Conservation (phyloP, 2,113 vertebrate genomes). For the Entomyzon cyanotis region DNA sequence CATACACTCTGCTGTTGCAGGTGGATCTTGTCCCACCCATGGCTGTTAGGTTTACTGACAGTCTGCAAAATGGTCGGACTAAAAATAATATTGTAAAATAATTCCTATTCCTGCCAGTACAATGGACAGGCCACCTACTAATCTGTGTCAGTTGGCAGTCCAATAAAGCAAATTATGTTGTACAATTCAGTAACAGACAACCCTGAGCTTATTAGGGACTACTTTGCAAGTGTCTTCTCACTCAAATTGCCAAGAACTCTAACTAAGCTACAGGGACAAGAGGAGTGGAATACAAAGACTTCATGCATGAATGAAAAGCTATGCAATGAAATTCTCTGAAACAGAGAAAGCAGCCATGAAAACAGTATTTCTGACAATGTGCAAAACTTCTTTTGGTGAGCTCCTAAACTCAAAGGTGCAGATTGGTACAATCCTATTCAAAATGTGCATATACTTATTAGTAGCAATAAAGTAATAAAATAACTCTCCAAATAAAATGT, state of each 20-base stretch:
- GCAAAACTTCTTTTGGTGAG: not conserved
- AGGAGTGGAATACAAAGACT: not conserved
- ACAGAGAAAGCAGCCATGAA: not conserved
- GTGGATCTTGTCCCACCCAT: not conserved
- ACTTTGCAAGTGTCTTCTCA: not conserved
- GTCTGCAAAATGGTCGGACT: not conserved
- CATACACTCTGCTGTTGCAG: not conserved
- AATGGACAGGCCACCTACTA: not conserved
- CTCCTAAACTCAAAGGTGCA: not conserved
- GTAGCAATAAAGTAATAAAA: not conserved
- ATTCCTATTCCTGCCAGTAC: not conserved
- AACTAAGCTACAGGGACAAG: not conserved
- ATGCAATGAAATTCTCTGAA: not conserved
- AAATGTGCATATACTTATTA: not conserved
- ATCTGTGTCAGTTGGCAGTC: not conserved
- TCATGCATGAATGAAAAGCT: not conserved
- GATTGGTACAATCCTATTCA: not conserved
- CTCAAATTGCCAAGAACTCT: accelerated
- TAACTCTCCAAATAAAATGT: not conserved
- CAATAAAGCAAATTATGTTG: not conserved
- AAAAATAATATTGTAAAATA: not conserved
- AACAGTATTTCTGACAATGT: not conserved
- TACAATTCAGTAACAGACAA: not conserved
- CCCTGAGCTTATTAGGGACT: not conserved
- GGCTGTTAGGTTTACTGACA: not conserved